phyloP scores from a whole-genome alignment of 2,797 vertebrate species.

The Siniperca scherzeri region DNA sequence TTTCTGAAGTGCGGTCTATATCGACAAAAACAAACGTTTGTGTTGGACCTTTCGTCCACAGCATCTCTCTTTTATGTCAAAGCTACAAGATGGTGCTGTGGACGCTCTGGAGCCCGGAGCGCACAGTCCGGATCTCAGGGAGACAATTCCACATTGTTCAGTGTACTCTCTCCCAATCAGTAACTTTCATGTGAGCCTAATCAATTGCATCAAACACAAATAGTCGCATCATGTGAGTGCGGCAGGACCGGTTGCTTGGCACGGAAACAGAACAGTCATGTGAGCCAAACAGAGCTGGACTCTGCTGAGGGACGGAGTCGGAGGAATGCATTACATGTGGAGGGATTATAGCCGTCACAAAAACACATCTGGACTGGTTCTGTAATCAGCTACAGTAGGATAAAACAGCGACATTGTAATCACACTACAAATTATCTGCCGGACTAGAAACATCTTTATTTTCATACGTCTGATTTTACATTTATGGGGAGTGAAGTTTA shows the following conservation, averaged over 20 bases:
- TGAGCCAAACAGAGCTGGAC: slow-evolving; percentile 38
- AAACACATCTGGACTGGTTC: not conserved
- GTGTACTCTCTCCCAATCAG: slow-evolving; percentile 7
- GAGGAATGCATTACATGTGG: not conserved
- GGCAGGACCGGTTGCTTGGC: not conserved
- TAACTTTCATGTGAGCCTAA: slow-evolving; percentile 52
- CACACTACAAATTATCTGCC: not conserved
- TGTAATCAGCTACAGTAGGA: not conserved
- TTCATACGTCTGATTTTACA: not conserved
- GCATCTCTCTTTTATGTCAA: not conserved
- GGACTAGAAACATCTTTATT: not conserved
- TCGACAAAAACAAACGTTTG: not conserved
- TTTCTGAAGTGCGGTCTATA: not conserved
- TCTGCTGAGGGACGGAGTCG: not conserved
- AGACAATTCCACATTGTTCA: not conserved
- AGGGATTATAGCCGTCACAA: not conserved
- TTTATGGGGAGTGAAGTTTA: not conserved
- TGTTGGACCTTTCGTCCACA: too few species aligned
- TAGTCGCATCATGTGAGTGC: slow-evolving; percentile 36
- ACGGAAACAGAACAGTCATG: slow-evolving; percentile 17
- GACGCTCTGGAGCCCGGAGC: not conserved
- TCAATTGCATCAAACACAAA: slow-evolving; percentile 39
- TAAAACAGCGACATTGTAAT: not conserved
- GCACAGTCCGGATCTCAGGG: too few species aligned
- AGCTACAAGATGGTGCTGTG: not conserved